Evolutionary conservation across 2,888 invertebrate species (phyloP).

Genomic region (Augiades crinisus): DNA sequence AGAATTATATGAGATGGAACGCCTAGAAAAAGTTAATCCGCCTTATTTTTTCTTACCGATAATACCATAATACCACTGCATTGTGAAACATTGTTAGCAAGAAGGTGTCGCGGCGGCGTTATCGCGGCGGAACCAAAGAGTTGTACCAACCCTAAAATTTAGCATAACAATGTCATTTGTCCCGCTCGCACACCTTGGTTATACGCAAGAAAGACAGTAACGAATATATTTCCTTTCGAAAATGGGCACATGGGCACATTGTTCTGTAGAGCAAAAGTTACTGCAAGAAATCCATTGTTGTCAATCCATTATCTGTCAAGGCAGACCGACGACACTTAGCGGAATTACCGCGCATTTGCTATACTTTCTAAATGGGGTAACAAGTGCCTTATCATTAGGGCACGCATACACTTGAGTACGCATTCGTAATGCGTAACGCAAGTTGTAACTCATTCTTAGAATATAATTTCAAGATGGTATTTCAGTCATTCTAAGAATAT

Average conservation of each 20-base stretch:
- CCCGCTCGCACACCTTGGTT: background rate
- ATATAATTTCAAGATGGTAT: too few relatives aligned
- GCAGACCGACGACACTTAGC: conserved; percentile 3
- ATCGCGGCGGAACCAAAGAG: too few relatives aligned
- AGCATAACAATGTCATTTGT: background rate
- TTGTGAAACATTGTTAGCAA: too few relatives aligned
- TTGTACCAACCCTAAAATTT: too few relatives aligned
- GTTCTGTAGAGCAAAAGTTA: background rate
- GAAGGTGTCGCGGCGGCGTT: too few relatives aligned
- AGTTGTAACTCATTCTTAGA: background rate
- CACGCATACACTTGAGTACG: background rate
- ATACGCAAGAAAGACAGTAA: background rate
- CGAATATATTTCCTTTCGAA: background rate
- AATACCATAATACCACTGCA: too few relatives aligned
- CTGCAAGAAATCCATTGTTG: background rate
- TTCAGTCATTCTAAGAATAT: too few relatives aligned
- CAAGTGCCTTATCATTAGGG: conserved; percentile 2
- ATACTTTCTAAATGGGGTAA: conserved; percentile 21
- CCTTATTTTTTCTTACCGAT: too few relatives aligned
- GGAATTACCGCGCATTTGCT: conserved; percentile 13
- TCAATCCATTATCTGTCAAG: background rate
- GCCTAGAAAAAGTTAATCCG: too few relatives aligned
- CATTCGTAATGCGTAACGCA: background rate
- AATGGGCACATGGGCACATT: background rate
- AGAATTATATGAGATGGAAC: too few relatives aligned